Base-by-base conservation (phyloP, 2,888 invertebrate genomes). In the Oscheius sp. region DNA sequence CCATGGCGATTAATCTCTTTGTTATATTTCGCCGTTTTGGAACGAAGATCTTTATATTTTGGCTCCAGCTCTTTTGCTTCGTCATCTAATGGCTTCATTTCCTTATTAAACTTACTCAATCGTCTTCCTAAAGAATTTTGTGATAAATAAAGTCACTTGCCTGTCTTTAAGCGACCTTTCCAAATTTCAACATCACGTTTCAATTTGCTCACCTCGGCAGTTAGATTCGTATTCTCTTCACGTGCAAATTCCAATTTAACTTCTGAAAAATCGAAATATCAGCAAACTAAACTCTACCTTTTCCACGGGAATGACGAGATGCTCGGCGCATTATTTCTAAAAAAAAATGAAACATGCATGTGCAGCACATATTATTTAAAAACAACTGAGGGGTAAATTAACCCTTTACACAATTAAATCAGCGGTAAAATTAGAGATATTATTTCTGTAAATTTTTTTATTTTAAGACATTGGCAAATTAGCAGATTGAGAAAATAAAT, bases 41-140 rank as follows among this genome's bases (percentile, higher is more conserved):
- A 10, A 23, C 34, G 10, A n/a, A 55, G 23, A 6, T 55, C 12
- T 34, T 55, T 55, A 4, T 34, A 33, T 55, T 55, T 34, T 34
- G n/a, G 17, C 10, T 55, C 55, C 10, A 27, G 29, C 15, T 52
- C 29, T n/a, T 52, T 52, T 1, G 29, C 29, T 27, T 27, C 27
- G 52, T 27, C 29, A 2, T 52, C 52, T 15, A 55, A 34, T n/a
- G 34, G 55, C 55, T 55, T 55, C 34, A 55, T 55, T 34, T 55
- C 55, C 23, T 23, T 55, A 4, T 8, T 23, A n/a, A 55, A 55
- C 20, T 55, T 55, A 17, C 34, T 34, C 6, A 55, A 20, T 20
- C 55, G n/a, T 15, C 55, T 48, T 5, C 48, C 48, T 48, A 48
- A 25, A 48, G 5, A 48, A 23, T 23, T 25, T 25, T 3, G 5